Conservation (phyloP, 1,140 invertebrate species). For the Lanistes nyassanus region DNA sequence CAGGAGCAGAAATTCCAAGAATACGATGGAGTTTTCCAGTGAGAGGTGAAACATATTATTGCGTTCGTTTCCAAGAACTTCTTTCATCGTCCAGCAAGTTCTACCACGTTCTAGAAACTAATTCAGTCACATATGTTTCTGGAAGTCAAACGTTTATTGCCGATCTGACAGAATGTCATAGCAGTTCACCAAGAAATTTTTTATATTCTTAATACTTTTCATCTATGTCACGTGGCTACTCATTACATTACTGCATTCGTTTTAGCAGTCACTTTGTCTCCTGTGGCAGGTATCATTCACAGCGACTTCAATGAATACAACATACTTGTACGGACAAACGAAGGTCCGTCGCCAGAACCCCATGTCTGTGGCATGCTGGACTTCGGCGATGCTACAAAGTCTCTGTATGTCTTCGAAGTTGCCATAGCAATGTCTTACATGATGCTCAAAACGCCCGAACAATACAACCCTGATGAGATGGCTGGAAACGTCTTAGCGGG, state of each 20-base stretch:
- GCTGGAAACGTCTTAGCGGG: constrained; percentile 81
- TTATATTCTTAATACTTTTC: too few species aligned
- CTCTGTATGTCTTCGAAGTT: constrained; percentile 82
- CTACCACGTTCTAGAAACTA: too few species aligned
- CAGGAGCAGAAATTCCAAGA: too few species aligned
- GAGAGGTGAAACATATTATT: too few species aligned
- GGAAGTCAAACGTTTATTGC: too few species aligned
- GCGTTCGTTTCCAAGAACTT: too few species aligned
- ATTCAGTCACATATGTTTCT: too few species aligned
- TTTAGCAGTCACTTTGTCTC: not conserved
- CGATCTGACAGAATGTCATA: too few species aligned
- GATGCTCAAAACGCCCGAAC: constrained; percentile 74
- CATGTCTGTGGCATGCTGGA: constrained; percentile 76
- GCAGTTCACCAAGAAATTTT: too few species aligned
- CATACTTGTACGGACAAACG: constrained; percentile 18
- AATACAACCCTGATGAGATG: constrained; percentile 69
- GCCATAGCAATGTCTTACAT: constrained; percentile 83
- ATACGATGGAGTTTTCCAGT: too few species aligned
- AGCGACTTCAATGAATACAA: constrained; percentile 37
- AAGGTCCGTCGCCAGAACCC: constrained; percentile 18
- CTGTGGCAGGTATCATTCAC: constrained; percentile 32
- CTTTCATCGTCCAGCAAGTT: too few species aligned
- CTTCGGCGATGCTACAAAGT: constrained; percentile 82
- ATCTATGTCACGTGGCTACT: not conserved
- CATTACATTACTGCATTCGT: not conserved